phyloP scores from a whole-genome alignment of 2,888 invertebrate genomes.

The Pseudoips prasinana region DNA sequence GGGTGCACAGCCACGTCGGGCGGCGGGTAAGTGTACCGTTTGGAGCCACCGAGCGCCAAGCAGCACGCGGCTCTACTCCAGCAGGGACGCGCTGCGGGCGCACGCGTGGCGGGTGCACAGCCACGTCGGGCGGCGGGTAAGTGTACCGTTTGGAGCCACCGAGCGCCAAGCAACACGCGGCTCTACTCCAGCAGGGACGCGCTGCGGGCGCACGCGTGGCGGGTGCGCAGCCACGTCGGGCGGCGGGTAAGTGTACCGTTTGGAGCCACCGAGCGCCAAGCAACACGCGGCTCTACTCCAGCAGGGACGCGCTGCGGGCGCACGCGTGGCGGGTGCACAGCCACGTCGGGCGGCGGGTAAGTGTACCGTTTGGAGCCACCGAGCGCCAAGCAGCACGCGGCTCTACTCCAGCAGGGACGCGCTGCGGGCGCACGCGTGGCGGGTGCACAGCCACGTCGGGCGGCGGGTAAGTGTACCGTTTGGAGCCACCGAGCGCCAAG shows the following conservation, averaged over 20 bases:
- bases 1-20: conserved; percentile 13
- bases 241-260: too few species aligned
- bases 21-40: too few species aligned
- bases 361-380: too few species aligned
- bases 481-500: too few species aligned
- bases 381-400: conserved; percentile 8
- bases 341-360: neutral
- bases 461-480: too few species aligned
- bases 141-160: too few species aligned
- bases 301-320: conserved; percentile 25
- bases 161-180: conserved; percentile 8
- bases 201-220: conserved; percentile 27
- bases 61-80: conserved; percentile 19
- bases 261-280: too few species aligned
- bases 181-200: conserved; percentile 27
- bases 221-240: conserved; percentile 13
- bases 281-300: conserved; percentile 19
- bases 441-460: conserved; percentile 13
- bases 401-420: conserved; percentile 27
- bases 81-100: conserved; percentile 25
- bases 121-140: neutral
- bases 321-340: conserved; percentile 27
- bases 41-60: too few species aligned
- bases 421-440: conserved; percentile 27
- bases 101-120: conserved; percentile 27